phyloP scores from a whole-genome alignment of 1,140 invertebrate genomes.

The Ceratoteleas bidentatus region DNA sequence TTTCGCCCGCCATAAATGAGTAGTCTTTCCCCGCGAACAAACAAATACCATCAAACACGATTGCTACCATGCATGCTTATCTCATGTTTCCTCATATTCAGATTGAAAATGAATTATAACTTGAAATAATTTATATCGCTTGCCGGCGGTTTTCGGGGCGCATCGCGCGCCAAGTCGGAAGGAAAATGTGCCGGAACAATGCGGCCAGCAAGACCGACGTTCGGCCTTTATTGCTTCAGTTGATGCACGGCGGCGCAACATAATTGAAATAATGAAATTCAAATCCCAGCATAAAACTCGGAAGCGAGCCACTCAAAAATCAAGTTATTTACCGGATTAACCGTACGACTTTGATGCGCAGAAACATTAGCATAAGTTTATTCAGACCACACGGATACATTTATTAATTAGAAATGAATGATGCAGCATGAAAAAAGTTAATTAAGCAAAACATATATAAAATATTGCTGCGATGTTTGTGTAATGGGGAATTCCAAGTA shows the following conservation, averaged over 20 bases:
- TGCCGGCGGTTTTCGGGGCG: slow-evolving; percentile 10
- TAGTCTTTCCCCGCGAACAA: slow-evolving; percentile 37
- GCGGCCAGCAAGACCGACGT: slow-evolving; percentile 7
- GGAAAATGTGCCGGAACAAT: slow-evolving; percentile 35
- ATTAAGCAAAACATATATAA: no score
- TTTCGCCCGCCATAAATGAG: slow-evolving; percentile 58
- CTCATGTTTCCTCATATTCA: slow-evolving; percentile 47
- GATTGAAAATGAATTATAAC: slow-evolving; percentile 54
- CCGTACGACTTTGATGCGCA: slow-evolving; percentile 4
- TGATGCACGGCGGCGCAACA: slow-evolving; percentile 17
- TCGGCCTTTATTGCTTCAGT: slow-evolving; percentile 30
- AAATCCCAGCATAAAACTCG: slow-evolving; percentile 16
- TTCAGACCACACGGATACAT: not conserved
- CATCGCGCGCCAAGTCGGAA: slow-evolving; percentile 23
- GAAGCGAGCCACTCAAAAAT: slow-evolving; percentile 16
- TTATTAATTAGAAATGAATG: not conserved
- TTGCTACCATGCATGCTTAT: slow-evolving; percentile 33
- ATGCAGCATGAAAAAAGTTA: not conserved
- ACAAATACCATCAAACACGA: slow-evolving; percentile 47
- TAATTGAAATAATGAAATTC: slow-evolving; percentile 45
- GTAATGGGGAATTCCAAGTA: no score
- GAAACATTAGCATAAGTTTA: not conserved
- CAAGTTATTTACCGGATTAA: slow-evolving; percentile 3
- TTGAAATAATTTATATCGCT: slow-evolving; percentile 52
- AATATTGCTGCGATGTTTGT: no score